phyloP scores from a whole-genome alignment of 2,888 invertebrate species.

The Leptinotarsa tumamoca region DNA sequence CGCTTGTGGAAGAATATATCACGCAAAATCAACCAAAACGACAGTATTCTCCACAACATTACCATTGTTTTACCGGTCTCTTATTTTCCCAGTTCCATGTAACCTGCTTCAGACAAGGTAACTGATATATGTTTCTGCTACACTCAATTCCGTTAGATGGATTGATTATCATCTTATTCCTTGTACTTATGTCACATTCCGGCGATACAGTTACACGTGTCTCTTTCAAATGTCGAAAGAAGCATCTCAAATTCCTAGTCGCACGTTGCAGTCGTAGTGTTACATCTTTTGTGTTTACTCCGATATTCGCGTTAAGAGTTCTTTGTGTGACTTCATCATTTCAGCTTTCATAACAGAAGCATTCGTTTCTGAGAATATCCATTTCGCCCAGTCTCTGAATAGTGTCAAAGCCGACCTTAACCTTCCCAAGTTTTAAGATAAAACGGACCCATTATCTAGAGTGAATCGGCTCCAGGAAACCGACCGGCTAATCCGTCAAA shows the following conservation, averaged over 20 bases:
- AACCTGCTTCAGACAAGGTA: too few species aligned
- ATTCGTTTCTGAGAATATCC: conserved; percentile 14
- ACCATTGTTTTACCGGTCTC: too few species aligned
- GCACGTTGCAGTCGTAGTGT: not conserved
- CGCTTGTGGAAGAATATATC: too few species aligned
- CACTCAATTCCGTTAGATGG: too few species aligned
- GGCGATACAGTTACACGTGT: not conserved
- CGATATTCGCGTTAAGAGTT: not conserved
- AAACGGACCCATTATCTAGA: conserved; percentile 34
- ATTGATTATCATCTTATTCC: too few species aligned
- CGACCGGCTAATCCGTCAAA: conserved; percentile 39
- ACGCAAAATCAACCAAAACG: too few species aligned
- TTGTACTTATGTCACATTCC: too few species aligned
- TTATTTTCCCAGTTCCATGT: too few species aligned
- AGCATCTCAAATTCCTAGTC: not conserved
- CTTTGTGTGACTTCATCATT: conserved; percentile 5
- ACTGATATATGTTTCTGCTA: too few species aligned
- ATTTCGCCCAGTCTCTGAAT: not conserved
- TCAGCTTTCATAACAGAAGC: not conserved
- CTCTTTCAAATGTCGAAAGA: not conserved
- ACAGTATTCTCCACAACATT: too few species aligned
- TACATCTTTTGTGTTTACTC: conserved; percentile 8
- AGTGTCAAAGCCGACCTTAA: conserved; percentile 12
- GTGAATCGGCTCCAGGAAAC: conserved; percentile 38
- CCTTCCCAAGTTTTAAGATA: conserved; percentile 28